Conservation (phyloP, 1,140 invertebrate genomes). For the Pogonognathellus flavescens region DNA sequence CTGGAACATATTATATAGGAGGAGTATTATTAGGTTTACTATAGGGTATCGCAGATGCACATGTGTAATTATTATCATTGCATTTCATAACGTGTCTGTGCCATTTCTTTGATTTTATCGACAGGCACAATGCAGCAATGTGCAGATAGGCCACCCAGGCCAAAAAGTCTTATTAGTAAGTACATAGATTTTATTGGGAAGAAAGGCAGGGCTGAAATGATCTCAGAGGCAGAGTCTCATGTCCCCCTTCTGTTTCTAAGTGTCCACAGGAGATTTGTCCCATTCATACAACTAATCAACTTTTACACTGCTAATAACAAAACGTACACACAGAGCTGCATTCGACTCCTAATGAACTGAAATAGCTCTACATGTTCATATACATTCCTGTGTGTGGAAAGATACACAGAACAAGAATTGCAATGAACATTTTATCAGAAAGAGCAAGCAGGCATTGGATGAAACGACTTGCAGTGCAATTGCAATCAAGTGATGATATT, state of each 20-base stretch:
- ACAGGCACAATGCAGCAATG: neutral
- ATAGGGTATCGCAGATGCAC: constrained; percentile 8
- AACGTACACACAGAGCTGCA: constrained; percentile 14
- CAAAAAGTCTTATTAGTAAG: neutral
- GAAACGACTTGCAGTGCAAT: constrained; percentile 34
- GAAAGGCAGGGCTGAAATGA: neutral
- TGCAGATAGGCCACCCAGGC: neutral
- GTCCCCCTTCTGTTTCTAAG: constrained; percentile 54
- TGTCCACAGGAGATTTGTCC: constrained; percentile 61
- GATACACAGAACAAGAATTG: neutral
- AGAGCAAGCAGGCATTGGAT: neutral
- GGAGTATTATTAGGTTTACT: no score
- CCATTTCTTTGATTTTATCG: constrained; percentile 22
- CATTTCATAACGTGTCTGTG: neutral
- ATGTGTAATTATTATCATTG: constrained; percentile 6
- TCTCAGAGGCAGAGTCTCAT: constrained; percentile 10
- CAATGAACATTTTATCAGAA: neutral
- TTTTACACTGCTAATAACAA: constrained; percentile 55
- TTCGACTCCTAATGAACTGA: constrained; percentile 17
- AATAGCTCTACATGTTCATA: neutral
- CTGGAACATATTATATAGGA: no score
- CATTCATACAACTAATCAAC: constrained; percentile 58
- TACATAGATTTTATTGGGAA: neutral
- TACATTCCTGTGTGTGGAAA: neutral
- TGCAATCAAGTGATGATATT: constrained; percentile 39